Evolutionary conservation across 37 sponge, comb jelly and placozoan genomes (phyloP), one percentile per base, ranked within the genome.

Genomic region (Aplysina aerophoba): DNA sequence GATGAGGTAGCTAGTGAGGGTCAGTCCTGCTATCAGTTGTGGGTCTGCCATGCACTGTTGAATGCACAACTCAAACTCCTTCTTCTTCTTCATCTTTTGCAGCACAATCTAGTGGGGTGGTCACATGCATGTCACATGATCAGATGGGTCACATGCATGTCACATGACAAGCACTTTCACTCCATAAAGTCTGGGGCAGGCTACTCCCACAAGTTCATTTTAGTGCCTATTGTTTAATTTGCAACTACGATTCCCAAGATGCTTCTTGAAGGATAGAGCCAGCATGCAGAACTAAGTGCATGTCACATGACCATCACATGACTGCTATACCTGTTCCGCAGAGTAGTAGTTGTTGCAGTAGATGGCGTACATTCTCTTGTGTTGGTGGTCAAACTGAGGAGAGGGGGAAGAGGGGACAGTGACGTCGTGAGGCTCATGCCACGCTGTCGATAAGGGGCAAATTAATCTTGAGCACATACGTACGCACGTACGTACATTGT

Each of bases 281-380:
- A n/a, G n/a, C n/a, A n/a, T n/a, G n/a, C n/a, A n/a, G n/a, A n/a
- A n/a, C n/a, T n/a, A n/a, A 44, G 8, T 44, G 50, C 50, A 44
- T 44, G 8, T 8, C 8, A 3, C 50, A 44, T 3, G 50, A 8
- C 6, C 8, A 8, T 44, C 3, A 11, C 50, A 44, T 44, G 8
- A 44, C 4, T 19, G 15, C 6, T 44, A 12, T 0, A 84, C 50
- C 57, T 35, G 30, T 57, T 97, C 95, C 44, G 93, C 95, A 12
- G 91, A 68, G 84, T 95, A 93, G 66, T 95, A 95, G 79, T 95
- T 95, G 73, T 86, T 93, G 67, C 98, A 97, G 86, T 97, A 97
- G 30, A 95, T 92, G 31, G 95, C 85, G 37, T 97, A 97, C 81
- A 97, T 93, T 44, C 90, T 90, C 84, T 90, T 90, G 85, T 93